Evolutionary conservation across 2,797 vertebrate species (phyloP).

Genomic region (Mormyrus proboscirostris): DNA sequence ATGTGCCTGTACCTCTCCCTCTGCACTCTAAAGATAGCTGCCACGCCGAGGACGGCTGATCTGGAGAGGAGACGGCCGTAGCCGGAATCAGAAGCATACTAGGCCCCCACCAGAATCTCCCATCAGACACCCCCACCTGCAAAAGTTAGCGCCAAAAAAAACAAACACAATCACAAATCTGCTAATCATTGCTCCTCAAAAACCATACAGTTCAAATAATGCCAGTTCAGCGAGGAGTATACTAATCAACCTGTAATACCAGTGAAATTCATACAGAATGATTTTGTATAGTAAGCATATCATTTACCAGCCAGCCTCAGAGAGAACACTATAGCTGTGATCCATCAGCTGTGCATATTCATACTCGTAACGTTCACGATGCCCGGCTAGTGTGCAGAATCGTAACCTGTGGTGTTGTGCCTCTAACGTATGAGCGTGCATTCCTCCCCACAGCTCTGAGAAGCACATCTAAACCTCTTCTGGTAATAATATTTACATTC

Average conservation of each 20-base stretch:
- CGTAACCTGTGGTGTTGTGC: background rate
- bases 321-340: background rate
- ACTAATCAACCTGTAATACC: background rate
- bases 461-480: background rate
- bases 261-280: background rate
- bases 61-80: constrained; percentile 20
- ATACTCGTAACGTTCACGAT: background rate
- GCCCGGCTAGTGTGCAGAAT: background rate
- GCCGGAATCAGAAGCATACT: background rate
- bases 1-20: constrained; percentile 32
- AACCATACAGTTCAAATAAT: background rate
- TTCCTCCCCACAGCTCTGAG: background rate
- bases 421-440: background rate
- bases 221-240: background rate
- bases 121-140: background rate
- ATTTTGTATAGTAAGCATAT: background rate
- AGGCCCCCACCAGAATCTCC: background rate
- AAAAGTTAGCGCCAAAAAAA: background rate
- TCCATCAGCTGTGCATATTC: background rate
- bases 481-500: constrained; percentile 23
- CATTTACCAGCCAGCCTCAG: background rate
- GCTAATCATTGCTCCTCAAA: background rate
- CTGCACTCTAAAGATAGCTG: constrained; percentile 45
- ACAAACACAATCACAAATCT: background rate
- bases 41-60: constrained; percentile 33